A percentile compares a stretch with the other conserved stretches of the same genome.
Conservation (phyloP, 2,888 invertebrate genomes). For the Cheilosia grossa region DNA sequence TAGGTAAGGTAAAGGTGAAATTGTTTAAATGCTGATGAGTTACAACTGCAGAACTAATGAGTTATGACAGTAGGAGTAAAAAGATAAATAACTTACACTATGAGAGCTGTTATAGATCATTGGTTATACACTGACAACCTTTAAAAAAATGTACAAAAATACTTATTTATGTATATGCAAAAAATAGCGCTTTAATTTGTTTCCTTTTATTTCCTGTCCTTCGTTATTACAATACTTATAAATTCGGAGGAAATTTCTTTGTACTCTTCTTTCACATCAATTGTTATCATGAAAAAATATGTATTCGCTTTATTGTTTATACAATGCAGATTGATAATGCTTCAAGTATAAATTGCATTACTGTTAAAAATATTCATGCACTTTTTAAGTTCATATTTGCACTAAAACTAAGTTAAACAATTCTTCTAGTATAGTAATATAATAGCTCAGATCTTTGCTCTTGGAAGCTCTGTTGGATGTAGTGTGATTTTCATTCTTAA, state of each 20-base stretch:
- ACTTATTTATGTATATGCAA: conserved; percentile 44
- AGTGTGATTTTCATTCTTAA: conserved; percentile 35
- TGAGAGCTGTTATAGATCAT: conserved; percentile 35
- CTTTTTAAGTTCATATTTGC: conserved; percentile 29
- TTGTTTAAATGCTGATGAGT: conserved; percentile 22
- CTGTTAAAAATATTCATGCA: conserved; percentile 58
- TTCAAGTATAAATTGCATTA: conserved; percentile 42
- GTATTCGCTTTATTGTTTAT: conserved; percentile 23
- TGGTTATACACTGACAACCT: conserved; percentile 29
- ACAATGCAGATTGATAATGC: conserved; percentile 10
- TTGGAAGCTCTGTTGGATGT: conserved; percentile 63
- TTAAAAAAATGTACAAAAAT: conserved; percentile 70
- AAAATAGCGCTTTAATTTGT: conserved; percentile 33
- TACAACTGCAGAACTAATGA: conserved; percentile 14
- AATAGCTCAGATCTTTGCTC: conserved; percentile 45
- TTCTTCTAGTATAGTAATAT: neutral
- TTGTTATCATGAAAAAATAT: conserved; percentile 45
- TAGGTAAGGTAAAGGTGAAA: conserved; percentile 12
- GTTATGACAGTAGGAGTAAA: conserved; percentile 5
- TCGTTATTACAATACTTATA: conserved; percentile 42
- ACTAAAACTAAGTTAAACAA: conserved; percentile 32
- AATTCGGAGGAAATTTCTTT: conserved; percentile 68
- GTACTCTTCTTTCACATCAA: conserved; percentile 65
- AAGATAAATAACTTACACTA: conserved; percentile 48
- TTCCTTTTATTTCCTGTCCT: conserved; percentile 42